Base-by-base conservation (phyloP, 2,888 invertebrate species). In the Hypena proboscidalis region DNA sequence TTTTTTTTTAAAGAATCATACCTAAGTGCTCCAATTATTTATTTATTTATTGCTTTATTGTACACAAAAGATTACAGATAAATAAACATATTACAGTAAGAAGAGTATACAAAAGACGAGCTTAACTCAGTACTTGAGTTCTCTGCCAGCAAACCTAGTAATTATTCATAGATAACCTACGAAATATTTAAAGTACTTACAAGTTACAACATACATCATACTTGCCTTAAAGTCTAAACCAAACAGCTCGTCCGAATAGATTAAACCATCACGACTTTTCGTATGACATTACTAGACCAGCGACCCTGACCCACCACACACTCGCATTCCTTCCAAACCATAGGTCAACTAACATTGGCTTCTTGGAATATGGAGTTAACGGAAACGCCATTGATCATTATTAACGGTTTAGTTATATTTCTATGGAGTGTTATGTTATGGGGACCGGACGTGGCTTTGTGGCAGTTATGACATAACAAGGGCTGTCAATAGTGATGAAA, bases 301-400 rank as follows among this genome's bases (percentile, higher is more conserved):
- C 9, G n/a, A 10, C 44, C 44, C 9, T 44, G 44, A 38, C 32
- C 38, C 20, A 14, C 7, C 22, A 2, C 13, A 32, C 21, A 22
- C 26, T 32, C 34, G 55, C 52, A 48, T 48, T 44, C 58, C 27
- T 31, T 58, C 26, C 34, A 30, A 38, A 11, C 11, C n/a, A 43
- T 40, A 48, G 59, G 49, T 62, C 46, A 59, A 53, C 20, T 29
- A 3, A 27, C 30, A 38, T 32, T 38, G 31, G 50, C 34, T 35
- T 22, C 37, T 36, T 42, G 29, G 37, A 38, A 36, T 44, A 41
- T 22, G 19, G 20, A 30, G 21, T 35, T 50, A 59, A 41, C 59
- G 65, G 62, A 65, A 57, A 56, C 43, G 9, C 51, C 41, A 61
- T 63, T 55, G 64, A 63, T 45, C 47, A 64, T 64, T 63, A 60